Base-by-base conservation (phyloP, 1,140 invertebrate species). In the Nylanderia fulva region DNA sequence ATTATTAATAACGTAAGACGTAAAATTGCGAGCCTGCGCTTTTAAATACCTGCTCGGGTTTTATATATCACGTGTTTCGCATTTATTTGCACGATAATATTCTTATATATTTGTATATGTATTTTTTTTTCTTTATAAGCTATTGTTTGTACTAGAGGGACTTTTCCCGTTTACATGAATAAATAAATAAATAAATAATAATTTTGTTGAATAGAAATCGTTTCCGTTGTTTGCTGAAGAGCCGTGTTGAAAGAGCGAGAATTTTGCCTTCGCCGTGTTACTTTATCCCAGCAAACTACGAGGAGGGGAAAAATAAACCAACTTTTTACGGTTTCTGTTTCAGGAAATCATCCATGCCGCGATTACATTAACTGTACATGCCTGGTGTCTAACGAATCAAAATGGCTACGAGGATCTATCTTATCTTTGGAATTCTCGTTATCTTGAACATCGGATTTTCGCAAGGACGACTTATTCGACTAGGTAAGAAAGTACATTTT, bases 341-440 rank as follows among this genome's bases (percentile, higher is more conserved):
- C 91, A 94, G 93, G 83, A 77, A 83, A 61, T 86, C 68, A 87
- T 86, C 88, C 79, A 93, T 93, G 92, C 84, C 85, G 84, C 83
- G 86, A 68, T 83, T 54, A 76, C 87, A 90, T 39, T 91, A 89
- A 88, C 82, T 84, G 74, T 24, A 63, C 71, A 66, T 75, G 71
- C 58, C 82, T 86, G 84, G 87, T 71, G 84, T 84, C 85, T 80
- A 87, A 80, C 72, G 63, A 86, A 74, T 89, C 90, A 90, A 88
- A 85, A 94, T 93, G 93, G 91, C 90, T 88, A 85, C 90, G 85
- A 89, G 84, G 66, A 84, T 84, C 54, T 85, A 68, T 63, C 68
- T 92, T 36, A 85, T 93, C 71, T 64, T 94, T 13, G 90, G 85
- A 29, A 85, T 93, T 68, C 83, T 93, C 66, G 84, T 85, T 42